Base-by-base conservation (phyloP, 2,113 vertebrate species). In the Meleagris gallopavo region DNA sequence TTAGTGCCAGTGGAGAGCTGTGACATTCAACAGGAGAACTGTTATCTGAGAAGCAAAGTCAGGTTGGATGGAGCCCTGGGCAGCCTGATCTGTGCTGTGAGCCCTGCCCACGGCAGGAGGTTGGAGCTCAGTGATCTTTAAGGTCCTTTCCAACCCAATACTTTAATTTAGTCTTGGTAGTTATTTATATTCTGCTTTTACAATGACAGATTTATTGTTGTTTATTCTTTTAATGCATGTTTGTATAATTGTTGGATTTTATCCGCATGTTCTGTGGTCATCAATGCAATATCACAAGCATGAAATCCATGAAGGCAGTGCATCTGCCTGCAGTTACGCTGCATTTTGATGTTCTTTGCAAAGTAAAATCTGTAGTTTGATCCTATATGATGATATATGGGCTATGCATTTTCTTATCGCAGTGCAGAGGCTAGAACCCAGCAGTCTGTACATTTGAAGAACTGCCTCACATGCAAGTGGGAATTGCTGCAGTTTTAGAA, bases 151-250 rank as follows among this genome's bases (percentile, higher is more conserved):
- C 48, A 25, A 50, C 48, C 48, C 24, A 25, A 88, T 88, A 65
- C 91, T 96, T 95, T 83, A 75, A 91, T 95, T 95, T 86, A 90
- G 16, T 69, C 76, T 22, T 82, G 83, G 70, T 74, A 54, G 67
- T 93, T 93, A 88, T 75, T 86, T 88, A 52, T 83, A 40, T 74
- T 83, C 79, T 88, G 29, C 5, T 81, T 94, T 93, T 77, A 88
- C 72, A 81, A 38, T 69, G 88, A 55, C 72, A 83, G 65, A 34
- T 89, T 94, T 95, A 91, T 71, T 94, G 87, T 11, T 88, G 86
- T 83, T 14, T 29, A 2, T 11, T 57, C 13, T 88, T 94, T 83
- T 75, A 91, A 65, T 94, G 12, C 9, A 1, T 19, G 50, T 57
- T 91, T 24, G 48, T 50, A 13, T 25, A 25, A 50, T 50, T 50